Evolutionary conservation across 2,888 invertebrate species (phyloP).

Genomic region (Micoletzkya japonica): DNA sequence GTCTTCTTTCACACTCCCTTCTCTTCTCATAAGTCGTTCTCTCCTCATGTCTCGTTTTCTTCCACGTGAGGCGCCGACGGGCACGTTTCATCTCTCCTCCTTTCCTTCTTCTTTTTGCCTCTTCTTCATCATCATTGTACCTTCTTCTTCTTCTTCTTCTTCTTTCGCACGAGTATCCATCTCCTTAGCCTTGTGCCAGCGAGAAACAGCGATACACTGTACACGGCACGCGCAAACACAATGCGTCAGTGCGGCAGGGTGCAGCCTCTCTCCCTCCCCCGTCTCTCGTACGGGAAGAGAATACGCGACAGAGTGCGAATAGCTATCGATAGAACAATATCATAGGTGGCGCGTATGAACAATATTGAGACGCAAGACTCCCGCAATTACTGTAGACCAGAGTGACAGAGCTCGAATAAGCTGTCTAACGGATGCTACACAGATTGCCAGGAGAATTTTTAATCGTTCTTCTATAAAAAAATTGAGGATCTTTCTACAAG

Average conservation of each 20-base stretch:
- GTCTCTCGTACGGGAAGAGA: too few species aligned
- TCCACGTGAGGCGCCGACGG: too few species aligned
- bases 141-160: background rate
- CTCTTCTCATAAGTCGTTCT: too few species aligned
- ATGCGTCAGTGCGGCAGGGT: conserved; percentile 69
- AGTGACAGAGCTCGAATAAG: too few species aligned
- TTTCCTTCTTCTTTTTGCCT: background rate
- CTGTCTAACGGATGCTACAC: too few species aligned
- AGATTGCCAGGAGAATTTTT: too few species aligned
- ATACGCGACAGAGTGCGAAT: background rate
- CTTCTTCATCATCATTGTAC: background rate
- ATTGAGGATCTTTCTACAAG: too few species aligned
- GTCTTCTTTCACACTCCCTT: too few species aligned
- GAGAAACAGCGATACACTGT: background rate
- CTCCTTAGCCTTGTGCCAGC: background rate
- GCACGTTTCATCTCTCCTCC: background rate
- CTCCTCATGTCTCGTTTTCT: too few species aligned
- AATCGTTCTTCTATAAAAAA: too few species aligned
- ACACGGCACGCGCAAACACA: background rate
- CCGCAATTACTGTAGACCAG: too few species aligned
- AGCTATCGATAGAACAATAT: background rate
- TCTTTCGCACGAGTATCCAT: background rate
- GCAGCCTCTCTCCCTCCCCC: conserved; percentile 68
- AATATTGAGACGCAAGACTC: too few species aligned
- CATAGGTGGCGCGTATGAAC: conserved; percentile 14